Base-by-base conservation (phyloP, 2,797 vertebrate genomes). In the Enteromius fasciolatus region DNA sequence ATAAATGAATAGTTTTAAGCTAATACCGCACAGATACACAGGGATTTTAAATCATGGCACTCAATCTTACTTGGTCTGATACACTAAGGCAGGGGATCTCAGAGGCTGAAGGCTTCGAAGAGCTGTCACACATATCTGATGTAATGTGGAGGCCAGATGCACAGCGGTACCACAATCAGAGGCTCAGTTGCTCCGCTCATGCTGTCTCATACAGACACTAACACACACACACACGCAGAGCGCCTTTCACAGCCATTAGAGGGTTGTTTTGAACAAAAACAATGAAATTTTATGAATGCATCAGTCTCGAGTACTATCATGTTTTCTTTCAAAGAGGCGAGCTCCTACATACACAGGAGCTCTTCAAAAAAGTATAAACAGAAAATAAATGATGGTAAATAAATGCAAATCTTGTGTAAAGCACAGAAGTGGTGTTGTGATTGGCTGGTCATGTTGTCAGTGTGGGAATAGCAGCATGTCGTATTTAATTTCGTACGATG, bases 111-210 rank as follows among this genome's bases (percentile, higher is more conserved):
- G 61, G 61, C 48, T 77, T 81, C 10, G 17, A 83, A 74, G 57
- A 83, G 74, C 80, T 81, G 84, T 78, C 77, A 66, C 77, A 84
- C 75, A 87, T 83, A 81, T 81, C 74, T 78, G 83, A 86, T 87
- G 87, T 81, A 85, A 83, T 83, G 84, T 76, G 72, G 61, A 82
- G 83, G 69, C 85, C 80, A 87, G 83, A 86, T 84, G 82, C 76
- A 76, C 44, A 28, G 69, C 39, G 23, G 25, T 79, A 82, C 83
- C 76, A 77, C 79, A 84, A 63, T 57, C 74, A 39, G 78, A 84
- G 25, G 78, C 81, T 83, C 50, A 77, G 54, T 86, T 80, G 83
- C 81, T 70, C 17, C 77, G 18, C 76, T 75, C 59, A 61, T 70
- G 74, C 23, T 23, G 10, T 57, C 52, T 33, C 78, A 67, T 50